phyloP scores from a whole-genome alignment of 2,797 vertebrate genomes.

The Rachycentron canadum region DNA sequence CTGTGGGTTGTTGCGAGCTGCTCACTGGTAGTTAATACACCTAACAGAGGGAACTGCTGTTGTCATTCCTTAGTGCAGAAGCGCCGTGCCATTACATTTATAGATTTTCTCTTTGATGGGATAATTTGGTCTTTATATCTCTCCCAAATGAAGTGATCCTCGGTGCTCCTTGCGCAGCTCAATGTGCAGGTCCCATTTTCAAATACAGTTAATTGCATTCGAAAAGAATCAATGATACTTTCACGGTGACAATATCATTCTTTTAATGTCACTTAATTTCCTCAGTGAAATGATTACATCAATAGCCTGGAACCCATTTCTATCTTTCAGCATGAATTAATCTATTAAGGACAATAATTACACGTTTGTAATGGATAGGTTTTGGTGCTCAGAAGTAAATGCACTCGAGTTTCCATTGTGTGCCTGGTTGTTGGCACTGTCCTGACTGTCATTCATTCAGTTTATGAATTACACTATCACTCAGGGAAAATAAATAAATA shows the following conservation, averaged over 20 bases:
- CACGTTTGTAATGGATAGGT: slow-evolving; percentile 77
- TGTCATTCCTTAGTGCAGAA: slow-evolving; percentile 78
- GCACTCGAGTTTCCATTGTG: slow-evolving; percentile 66
- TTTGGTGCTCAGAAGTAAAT: slow-evolving; percentile 68
- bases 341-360: slow-evolving; percentile 83
- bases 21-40: slow-evolving; percentile 66
- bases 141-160: slow-evolving; percentile 84
- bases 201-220: slow-evolving; percentile 84
- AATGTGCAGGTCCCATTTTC: slow-evolving; percentile 76
- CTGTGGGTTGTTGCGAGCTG: slow-evolving; percentile 39
- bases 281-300: slow-evolving; percentile 81
- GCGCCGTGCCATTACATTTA: slow-evolving; percentile 83
- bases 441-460: slow-evolving; percentile 77
- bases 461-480: slow-evolving; percentile 77
- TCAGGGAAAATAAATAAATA: slow-evolving; percentile 64
- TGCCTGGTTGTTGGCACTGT: slow-evolving; percentile 65
- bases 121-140: slow-evolving; percentile 86
- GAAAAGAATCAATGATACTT: slow-evolving; percentile 84
- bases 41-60: slow-evolving; percentile 75
- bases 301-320: slow-evolving; percentile 81
- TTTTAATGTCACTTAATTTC: slow-evolving; percentile 85
- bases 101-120: slow-evolving; percentile 87
- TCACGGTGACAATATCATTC: slow-evolving; percentile 80
- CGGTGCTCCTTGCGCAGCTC: slow-evolving; percentile 70
- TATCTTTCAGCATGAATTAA: slow-evolving; percentile 83